A percentile compares a stretch with the other conserved stretches of the same genome.
Evolutionary conservation across 1,140 invertebrate genomes (phyloP).

Genomic region (Paraescarpia echinospica): DNA sequence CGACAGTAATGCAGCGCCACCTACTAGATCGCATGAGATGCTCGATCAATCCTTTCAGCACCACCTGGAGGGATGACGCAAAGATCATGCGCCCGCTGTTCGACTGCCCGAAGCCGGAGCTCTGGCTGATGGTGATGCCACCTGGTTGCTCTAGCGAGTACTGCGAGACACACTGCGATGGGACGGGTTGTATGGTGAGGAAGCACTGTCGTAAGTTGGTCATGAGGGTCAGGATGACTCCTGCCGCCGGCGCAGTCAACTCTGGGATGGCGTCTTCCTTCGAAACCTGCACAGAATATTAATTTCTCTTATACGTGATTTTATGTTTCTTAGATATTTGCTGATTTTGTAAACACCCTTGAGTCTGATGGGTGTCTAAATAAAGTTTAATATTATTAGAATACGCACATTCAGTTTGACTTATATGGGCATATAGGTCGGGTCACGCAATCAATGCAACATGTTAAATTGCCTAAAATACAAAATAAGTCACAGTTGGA

Average conservation of each 20-base stretch:
- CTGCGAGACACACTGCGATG: neutral
- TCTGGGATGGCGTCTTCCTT: slow-evolving; percentile 53
- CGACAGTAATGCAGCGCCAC: slow-evolving; percentile 25
- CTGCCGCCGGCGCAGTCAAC: slow-evolving; percentile 52
- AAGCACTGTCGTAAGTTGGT: slow-evolving; percentile 57
- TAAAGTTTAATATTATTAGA: too few relatives aligned
- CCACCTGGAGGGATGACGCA: slow-evolving; percentile 59
- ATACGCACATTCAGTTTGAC: too few relatives aligned
- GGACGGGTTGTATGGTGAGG: slow-evolving; percentile 33
- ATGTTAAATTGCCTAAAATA: too few relatives aligned
- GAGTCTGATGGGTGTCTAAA: too few relatives aligned
- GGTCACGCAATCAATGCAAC: too few relatives aligned
- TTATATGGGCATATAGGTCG: too few relatives aligned
- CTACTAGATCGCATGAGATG: slow-evolving; percentile 61
- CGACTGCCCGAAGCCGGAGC: neutral
- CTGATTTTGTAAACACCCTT: too few relatives aligned
- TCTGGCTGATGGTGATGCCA: neutral
- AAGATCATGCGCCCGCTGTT: slow-evolving; percentile 46
- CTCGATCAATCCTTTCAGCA: slow-evolving; percentile 61
- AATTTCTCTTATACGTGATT: too few relatives aligned
- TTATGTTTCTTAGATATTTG: too few relatives aligned
- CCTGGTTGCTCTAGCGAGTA: neutral
- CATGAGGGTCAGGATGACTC: slow-evolving; percentile 55
- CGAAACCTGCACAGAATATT: slow-evolving; percentile 47
- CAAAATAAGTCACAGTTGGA: too few relatives aligned